Base-by-base conservation (phyloP, 2,888 invertebrate species). In the Anodontia alba region DNA sequence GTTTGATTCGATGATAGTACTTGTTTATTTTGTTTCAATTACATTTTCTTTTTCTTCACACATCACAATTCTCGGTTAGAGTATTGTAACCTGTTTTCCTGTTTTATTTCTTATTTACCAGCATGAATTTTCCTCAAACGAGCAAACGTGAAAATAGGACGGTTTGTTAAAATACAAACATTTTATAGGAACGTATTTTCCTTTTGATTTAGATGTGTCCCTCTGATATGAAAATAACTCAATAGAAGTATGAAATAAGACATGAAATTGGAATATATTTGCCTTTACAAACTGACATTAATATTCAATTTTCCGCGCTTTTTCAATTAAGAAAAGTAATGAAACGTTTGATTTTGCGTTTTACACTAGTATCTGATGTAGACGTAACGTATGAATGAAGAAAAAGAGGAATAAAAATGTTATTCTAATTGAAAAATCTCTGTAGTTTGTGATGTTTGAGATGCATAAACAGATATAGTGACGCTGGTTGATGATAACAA, bases 301-400 rank as follows among this genome's bases (percentile, higher is more conserved):
- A 62, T 62, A 62, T 62, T 62, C 62, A 62, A 62, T 62, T 62
- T 62, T 31, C 62, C 33, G 20, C 33, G 33, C 33, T 62, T 62
- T 62, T 62, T 62, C 62, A 62, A 62, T 62, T 62, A 62, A 33
- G 33, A 17, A 62, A 62, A 8, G 31, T n/a, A 62, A 62, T 62
- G 62, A 62, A 62, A 62, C 62, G 33, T 62, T 62, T 62, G 62
- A 62, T 62, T 62, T 62, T 62, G 62, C 62, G 62, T 62, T 62
- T 62, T 62, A 62, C 33, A 33, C 33, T 62, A 29, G 33, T 62
- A 62, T 62, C 62, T 62, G 62, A 62, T 62, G 29, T 8, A 62
- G 62, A 62, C 62, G 62, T 33, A 33, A 62, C 33, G 12, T 26
- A 33, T 62, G 33, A 62, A 31, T 62, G 62, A 23, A 33, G 54